Conservation (phyloP, 2,888 invertebrate species). For the Papilio protenor region DNA sequence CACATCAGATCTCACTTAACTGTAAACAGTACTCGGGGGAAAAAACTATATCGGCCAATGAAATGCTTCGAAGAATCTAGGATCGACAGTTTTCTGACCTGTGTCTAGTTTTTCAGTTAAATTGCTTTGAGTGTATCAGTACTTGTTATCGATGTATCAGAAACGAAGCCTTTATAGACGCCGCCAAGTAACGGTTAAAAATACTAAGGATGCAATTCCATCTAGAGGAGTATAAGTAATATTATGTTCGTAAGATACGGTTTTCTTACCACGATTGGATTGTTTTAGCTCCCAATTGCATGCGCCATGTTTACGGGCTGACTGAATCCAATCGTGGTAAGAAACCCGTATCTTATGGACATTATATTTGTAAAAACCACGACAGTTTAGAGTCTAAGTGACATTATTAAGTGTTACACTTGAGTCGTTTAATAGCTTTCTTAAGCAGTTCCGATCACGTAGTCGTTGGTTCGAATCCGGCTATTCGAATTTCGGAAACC, state of each 20-base stretch:
- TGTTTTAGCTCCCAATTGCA: no score
- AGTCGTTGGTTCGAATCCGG: neutral
- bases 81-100: constrained; percentile 12
- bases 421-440: neutral
- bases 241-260: neutral
- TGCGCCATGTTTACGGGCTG: no score
- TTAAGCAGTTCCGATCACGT: neutral
- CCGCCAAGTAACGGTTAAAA: constrained; percentile 9
- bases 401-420: neutral
- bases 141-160: neutral
- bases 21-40: neutral
- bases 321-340: no score
- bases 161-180: neutral
- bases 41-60: constrained; percentile 9
- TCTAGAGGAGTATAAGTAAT: neutral
- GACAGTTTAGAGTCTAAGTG: neutral
- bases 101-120: constrained; percentile 2
- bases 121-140: neutral
- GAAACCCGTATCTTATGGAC: no score
- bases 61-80: constrained; percentile 12
- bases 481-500: neutral
- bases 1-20: constrained; percentile 9
- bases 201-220: neutral
- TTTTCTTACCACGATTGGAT: no score
- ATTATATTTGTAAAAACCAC: no score